These are phyloP conservation scores for Andrena hattorfiana DNA, from an alignment of 2,888 invertebrate genomes.

Conservation along the genomic window DNA sequence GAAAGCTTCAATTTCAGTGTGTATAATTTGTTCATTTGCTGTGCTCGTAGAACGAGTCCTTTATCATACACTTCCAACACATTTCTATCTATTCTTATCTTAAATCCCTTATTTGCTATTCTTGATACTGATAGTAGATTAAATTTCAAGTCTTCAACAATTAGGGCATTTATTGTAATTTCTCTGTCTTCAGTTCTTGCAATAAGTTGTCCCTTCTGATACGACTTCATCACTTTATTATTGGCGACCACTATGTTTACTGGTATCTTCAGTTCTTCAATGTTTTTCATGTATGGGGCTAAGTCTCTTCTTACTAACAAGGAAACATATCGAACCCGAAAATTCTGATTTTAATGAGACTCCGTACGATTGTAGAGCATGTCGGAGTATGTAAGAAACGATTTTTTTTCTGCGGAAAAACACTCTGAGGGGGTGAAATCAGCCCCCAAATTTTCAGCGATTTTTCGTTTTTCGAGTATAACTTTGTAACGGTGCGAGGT, in stretches of 20 bases:
- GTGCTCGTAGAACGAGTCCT: background rate
- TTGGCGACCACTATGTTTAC: background rate
- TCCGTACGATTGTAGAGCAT: no score
- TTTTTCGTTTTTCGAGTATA: no score
- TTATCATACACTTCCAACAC: background rate
- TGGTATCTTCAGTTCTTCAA: background rate
- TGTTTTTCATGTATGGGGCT: background rate
- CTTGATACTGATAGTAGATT: background rate
- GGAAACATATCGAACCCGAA: no score
- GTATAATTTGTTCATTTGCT: background rate
- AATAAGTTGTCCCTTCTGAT: background rate
- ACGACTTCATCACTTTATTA: background rate
- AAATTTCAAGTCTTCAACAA: background rate
- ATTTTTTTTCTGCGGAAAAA: no score
- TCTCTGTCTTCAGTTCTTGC: background rate
- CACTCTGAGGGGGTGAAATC: no score
- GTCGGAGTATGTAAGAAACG: no score
- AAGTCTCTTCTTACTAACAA: background rate
- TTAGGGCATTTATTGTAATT: background rate
- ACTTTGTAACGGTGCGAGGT: no score
- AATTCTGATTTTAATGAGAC: no score
- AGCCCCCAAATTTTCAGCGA: no score
- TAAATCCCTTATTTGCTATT: slow-evolving; percentile 1
- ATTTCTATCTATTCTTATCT: background rate
- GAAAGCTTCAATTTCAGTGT: background rate